Conservation (phyloP, 2,888 invertebrate genomes). For the Serrognathus titanus region DNA sequence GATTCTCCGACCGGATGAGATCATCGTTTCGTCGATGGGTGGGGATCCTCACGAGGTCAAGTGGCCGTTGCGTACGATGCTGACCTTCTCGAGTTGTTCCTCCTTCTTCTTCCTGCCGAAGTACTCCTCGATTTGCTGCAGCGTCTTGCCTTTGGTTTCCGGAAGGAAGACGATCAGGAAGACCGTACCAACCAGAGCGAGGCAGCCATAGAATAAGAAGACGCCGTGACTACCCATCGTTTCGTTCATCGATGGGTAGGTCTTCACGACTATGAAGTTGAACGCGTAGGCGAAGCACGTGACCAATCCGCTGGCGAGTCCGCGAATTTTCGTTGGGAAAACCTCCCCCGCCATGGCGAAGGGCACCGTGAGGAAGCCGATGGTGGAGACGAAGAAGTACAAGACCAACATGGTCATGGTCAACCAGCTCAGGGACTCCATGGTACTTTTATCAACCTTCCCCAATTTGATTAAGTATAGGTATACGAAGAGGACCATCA, state of each 20-base stretch:
- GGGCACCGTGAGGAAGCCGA: conserved; percentile 56
- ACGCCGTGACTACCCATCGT: conserved; percentile 49
- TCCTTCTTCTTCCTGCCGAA: conserved; percentile 33
- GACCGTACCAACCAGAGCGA: conserved; percentile 51
- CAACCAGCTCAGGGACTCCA: conserved; percentile 36
- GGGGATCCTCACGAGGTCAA: too few species aligned
- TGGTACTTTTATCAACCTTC: conserved; percentile 29
- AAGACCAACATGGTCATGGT: conserved; percentile 49
- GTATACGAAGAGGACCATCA: conserved; percentile 51
- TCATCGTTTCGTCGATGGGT: too few species aligned
- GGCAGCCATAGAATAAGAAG: conserved; percentile 51
- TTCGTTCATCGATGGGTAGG: conserved; percentile 49
- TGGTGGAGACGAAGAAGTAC: conserved; percentile 53
- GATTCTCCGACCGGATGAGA: too few species aligned
- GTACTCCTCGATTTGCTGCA: conserved; percentile 52
- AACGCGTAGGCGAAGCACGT: conserved; percentile 52
- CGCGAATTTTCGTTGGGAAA: conserved; percentile 54
- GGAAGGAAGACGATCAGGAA: conserved; percentile 51
- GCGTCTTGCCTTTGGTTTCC: conserved; percentile 55
- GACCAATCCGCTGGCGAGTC: conserved; percentile 52
- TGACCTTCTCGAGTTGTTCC: too few species aligned
- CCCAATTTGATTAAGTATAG: conserved; percentile 39
- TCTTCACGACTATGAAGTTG: conserved; percentile 54
- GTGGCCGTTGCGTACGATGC: too few species aligned
- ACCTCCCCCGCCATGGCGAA: conserved; percentile 58